Conservation (phyloP, 2,113 vertebrate species). For the Bufo gargarizans region DNA sequence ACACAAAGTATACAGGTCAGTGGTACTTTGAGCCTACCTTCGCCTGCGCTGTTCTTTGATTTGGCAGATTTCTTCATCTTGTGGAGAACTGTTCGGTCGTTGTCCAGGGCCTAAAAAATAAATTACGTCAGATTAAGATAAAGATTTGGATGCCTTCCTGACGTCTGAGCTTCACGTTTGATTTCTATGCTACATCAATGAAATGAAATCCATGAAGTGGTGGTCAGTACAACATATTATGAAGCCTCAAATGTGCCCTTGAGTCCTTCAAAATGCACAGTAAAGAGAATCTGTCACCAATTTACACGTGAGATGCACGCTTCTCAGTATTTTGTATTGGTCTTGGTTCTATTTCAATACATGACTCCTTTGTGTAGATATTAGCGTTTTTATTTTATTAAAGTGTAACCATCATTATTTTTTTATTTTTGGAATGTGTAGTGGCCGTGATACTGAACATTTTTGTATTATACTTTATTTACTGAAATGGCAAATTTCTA, state of each 20-base stretch:
- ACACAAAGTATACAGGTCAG: neutral
- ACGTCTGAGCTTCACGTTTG: neutral
- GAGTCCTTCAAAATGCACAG: neutral
- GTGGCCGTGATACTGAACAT: too few species aligned
- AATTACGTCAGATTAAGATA: neutral
- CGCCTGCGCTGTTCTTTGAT: conserved; percentile 69
- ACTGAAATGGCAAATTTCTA: too few species aligned
- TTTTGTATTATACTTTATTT: too few species aligned
- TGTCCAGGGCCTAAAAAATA: conserved; percentile 68
- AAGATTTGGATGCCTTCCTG: neutral
- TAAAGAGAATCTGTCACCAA: too few species aligned
- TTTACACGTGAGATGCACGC: too few species aligned
- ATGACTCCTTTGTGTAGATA: too few species aligned
- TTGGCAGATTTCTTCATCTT: conserved; percentile 77
- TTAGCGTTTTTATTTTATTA: too few species aligned
- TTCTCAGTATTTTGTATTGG: too few species aligned
- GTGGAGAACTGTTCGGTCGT: conserved; percentile 69
- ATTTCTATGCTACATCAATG: neutral
- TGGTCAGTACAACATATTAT: neutral
- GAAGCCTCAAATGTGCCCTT: neutral
- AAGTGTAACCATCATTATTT: too few species aligned
- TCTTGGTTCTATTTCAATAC: too few species aligned
- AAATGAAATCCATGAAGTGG: neutral
- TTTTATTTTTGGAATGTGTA: too few species aligned
- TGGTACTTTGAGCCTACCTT: conserved; percentile 63